phyloP scores from a whole-genome alignment of 2,888 invertebrate species.

The Trypoxylon attenuatum region DNA sequence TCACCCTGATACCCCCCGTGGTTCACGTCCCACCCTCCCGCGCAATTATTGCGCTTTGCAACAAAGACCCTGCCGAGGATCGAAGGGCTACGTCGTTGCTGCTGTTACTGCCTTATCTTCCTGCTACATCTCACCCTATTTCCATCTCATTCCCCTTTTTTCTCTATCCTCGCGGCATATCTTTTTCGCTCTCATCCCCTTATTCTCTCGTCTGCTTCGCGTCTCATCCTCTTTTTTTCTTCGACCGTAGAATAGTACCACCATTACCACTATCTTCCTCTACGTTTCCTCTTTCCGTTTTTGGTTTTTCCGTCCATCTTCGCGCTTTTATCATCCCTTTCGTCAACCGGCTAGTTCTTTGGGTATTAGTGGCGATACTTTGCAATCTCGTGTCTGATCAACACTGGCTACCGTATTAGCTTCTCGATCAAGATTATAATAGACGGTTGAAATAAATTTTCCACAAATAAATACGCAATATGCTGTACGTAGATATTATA shows the following conservation, averaged over 20 bases:
- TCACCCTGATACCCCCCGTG: conserved; percentile 24
- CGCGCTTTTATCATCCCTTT: conserved; percentile 10
- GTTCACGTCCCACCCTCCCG: conserved; percentile 59
- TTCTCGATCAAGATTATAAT: too few species aligned
- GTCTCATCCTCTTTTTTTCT: background rate
- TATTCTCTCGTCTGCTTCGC: background rate
- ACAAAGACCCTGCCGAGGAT: conserved; percentile 61
- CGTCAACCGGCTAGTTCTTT: too few species aligned
- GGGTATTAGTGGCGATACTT: too few species aligned
- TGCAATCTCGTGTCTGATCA: too few species aligned
- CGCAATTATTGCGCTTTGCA: conserved; percentile 72
- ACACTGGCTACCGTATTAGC: too few species aligned
- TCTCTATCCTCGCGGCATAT: conserved; percentile 12
- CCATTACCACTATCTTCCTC: conserved; percentile 24
- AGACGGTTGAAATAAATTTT: too few species aligned
- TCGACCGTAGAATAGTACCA: conserved; percentile 6
- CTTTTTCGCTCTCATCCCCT: background rate
- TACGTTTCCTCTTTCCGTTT: conserved; percentile 2
- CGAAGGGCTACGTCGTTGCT: conserved; percentile 51
- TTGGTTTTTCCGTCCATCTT: conserved; percentile 6
- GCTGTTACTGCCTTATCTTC: conserved; percentile 44
- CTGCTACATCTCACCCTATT: conserved; percentile 19
- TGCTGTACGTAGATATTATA: too few species aligned
- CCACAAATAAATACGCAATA: too few species aligned
- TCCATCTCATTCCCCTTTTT: conserved; percentile 11